Base-by-base conservation (phyloP, 2,888 invertebrate species). In the Lasioglossum vierecki region DNA sequence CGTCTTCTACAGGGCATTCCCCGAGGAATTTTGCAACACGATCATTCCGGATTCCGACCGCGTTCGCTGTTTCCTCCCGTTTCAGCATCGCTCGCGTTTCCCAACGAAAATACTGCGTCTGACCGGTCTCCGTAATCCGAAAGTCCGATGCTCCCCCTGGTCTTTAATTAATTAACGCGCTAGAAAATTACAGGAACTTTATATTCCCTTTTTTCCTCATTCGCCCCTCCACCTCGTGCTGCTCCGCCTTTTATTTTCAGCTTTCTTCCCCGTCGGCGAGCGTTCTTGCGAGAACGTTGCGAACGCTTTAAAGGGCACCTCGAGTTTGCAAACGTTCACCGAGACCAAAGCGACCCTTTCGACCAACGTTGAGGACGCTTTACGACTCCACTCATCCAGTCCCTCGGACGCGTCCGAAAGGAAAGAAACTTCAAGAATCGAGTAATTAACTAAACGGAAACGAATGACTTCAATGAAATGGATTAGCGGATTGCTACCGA, bases 111-210 rank as follows among this genome's bases (percentile, higher is more conserved):
- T 46, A 46, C 26, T 46, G 44, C 15, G 15, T 30, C 46, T 46
- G 72, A 6, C 18, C 46, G 26, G 72, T 72, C 46, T 72, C 46
- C 18, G 26, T 18, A 22, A 15, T 18, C 46, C 30, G 46, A 72
- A 71, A n/a, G 44, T 18, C 44, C 72, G 46, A 46, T 26, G 26
- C 66, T 18, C 2, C 6, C 66, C 66, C 39, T 6, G n/a, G 44
- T 44, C 71, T 71, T 71, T 71, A 44, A 71, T 30, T 46, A 72
- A 72, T 72, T 72, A 72, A 46, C 71, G 71, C 46, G 26, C n/a
- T 8, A 18, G 71, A 46, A 46, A 72, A 72, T 72, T 46, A 72
- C 71, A n/a, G 46, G 46, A 72, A 46, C 26, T 18, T 39, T 68
- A 41, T 68, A 41, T 68, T 22, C 22, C 18, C 8, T 9, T 41